Percentiles rank a stretch among this genome's conserved stretches.
Evolutionary conservation across 2,888 invertebrate species (phyloP).

Genomic region (Papilio gigon): DNA sequence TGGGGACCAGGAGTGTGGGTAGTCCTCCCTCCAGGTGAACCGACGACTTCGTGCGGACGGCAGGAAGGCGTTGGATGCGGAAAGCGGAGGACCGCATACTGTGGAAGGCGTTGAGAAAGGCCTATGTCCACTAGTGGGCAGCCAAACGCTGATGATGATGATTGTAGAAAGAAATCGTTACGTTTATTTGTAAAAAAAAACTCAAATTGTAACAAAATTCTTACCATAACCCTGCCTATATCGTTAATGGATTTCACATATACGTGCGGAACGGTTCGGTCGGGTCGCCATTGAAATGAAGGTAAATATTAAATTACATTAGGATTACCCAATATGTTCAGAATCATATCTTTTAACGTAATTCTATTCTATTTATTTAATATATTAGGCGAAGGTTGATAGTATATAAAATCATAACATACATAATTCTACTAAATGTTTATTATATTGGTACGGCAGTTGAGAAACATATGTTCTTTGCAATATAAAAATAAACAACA

Average conservation of each 20-base stretch:
- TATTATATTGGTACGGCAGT: background rate
- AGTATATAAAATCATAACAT: background rate
- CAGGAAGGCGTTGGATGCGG: too few relatives aligned
- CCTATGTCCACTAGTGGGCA: too few relatives aligned
- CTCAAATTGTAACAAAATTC: constrained; percentile 19
- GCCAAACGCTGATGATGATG: too few relatives aligned
- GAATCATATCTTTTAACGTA: constrained; percentile 5
- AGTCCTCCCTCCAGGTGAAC: too few relatives aligned
- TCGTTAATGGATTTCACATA: constrained; percentile 17
- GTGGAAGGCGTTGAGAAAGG: too few relatives aligned
- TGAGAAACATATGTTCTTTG: background rate
- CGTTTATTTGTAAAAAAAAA: too few relatives aligned
- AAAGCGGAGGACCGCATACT: too few relatives aligned
- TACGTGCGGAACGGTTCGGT: background rate
- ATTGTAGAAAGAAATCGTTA: too few relatives aligned
- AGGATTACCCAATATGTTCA: background rate
- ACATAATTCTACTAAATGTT: too few relatives aligned
- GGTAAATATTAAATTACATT: constrained; percentile 8
- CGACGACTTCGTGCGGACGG: too few relatives aligned
- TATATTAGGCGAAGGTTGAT: background rate
- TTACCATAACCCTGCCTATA: constrained; percentile 4
- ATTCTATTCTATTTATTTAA: constrained; percentile 6
- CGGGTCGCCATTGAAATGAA: constrained; percentile 18
- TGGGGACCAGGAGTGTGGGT: too few relatives aligned
- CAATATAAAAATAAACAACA: too few relatives aligned